Evolutionary conservation across 2,888 invertebrate species (phyloP).

Genomic region (Hetaerina titia): DNA sequence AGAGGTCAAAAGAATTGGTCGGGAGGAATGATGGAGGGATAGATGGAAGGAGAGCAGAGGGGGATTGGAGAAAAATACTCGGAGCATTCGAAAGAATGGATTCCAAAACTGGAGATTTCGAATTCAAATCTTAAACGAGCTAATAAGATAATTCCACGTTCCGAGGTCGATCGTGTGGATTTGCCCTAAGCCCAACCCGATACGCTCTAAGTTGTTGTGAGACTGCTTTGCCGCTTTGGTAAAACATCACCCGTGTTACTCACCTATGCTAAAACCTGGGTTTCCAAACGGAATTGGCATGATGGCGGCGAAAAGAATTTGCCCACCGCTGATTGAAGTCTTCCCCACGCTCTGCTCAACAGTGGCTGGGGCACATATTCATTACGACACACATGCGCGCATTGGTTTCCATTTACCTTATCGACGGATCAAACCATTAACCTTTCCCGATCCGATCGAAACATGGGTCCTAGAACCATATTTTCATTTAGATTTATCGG

Average conservation of each 20-base stretch:
- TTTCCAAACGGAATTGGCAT: not conserved
- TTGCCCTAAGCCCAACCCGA: not conserved
- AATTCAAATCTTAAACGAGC: conserved; percentile 10
- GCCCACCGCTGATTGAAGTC: not conserved
- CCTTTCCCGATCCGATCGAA: not conserved
- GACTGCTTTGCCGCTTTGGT: too few species aligned
- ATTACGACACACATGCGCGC: not conserved
- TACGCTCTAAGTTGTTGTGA: not conserved
- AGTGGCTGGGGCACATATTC: not conserved
- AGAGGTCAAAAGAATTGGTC: not conserved
- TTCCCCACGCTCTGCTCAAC: not conserved
- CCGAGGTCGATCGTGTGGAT: not conserved
- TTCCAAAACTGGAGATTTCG: not conserved
- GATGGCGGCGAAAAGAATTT: not conserved
- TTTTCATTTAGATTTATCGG: conserved; percentile 20
- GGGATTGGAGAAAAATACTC: not conserved
- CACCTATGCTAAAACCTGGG: not conserved
- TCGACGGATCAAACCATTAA: not conserved
- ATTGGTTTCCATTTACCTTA: conserved; percentile 5
- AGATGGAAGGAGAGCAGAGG: not conserved
- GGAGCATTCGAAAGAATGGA: not conserved
- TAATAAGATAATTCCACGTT: not conserved
- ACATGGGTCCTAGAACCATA: not conserved
- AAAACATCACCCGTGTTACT: too few species aligned
- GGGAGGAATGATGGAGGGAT: not conserved